Base-by-base conservation (phyloP, 2,888 invertebrate genomes). In the Phania funesta region DNA sequence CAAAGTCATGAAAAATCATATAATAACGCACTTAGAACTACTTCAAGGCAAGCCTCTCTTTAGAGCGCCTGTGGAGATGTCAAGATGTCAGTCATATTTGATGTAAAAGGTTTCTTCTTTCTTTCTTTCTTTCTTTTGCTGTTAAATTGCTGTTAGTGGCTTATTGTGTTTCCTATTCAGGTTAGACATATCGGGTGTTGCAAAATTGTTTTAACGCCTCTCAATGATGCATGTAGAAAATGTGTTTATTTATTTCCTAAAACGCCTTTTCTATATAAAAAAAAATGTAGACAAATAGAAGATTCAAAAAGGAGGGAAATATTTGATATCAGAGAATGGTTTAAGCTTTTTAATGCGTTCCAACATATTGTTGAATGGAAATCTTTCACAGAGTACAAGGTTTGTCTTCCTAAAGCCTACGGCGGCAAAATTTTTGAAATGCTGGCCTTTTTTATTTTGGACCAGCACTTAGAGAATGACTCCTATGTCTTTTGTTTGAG, bases 81-180 rank as follows among this genome's bases (percentile, higher is more conserved):
- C 82, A 82, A 82, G 75, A 29, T 82, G 82, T 78, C 82, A 78
- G 60, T 78, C 82, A 75, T 52, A 41, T 70, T 54, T 77, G 73
- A 77, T 78, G 52, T 54, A 74, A 73, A 78, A 74, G 67, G 68
- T 58, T 75, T 78, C 44, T 41, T 64, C 32, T 54, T 54, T 16
- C 50, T 24, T 18, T 38, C 0, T 18, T 16, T 18, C 46, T 3
- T 24, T 11, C 29, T 18, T 20, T 41, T 11, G 22, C 26, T 24
- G 35, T 18, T 48, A 35, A 18, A 5, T 50, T 35, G 18, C 60
- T 64, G 44, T 44, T 41, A 35, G 5, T 35, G 48, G 48, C 20
- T 35, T 52, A 3, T 52, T 24, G 20, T 62, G 38, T 50, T 48
- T 56, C 9, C 56, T 71, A 38, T 71, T 48, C 68, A 68, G 22